Evolutionary conservation across 2,888 invertebrate genomes (phyloP).

Genomic region (Pollenia griseotomentosa): DNA sequence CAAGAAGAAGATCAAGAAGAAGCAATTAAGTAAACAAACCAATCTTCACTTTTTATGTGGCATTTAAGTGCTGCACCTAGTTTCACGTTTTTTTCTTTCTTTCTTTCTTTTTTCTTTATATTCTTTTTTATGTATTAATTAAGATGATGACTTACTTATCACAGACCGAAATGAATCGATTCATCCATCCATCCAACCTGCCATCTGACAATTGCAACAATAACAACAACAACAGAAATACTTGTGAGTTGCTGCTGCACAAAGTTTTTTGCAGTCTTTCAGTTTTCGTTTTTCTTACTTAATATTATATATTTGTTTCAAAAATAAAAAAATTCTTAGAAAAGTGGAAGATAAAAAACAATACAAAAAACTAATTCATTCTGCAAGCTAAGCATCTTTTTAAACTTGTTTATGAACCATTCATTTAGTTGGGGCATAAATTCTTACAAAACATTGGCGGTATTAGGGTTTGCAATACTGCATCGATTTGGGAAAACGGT

Average conservation of each 20-base stretch:
- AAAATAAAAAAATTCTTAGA: slow-evolving; percentile 37
- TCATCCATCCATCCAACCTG: slow-evolving; percentile 25
- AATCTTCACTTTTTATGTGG: slow-evolving; percentile 62
- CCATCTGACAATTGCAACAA: slow-evolving; percentile 27
- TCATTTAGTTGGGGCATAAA: slow-evolving; percentile 2
- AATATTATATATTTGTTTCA: not conserved
- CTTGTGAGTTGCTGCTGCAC: too few species aligned
- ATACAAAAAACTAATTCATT: not conserved
- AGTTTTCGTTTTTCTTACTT: too few species aligned
- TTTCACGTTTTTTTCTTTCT: slow-evolving; percentile 61
- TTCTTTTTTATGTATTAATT: slow-evolving; percentile 68
- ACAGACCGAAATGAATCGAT: slow-evolving; percentile 54
- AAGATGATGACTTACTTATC: slow-evolving; percentile 73
- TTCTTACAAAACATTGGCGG: too few species aligned
- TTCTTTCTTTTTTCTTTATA: slow-evolving; percentile 6
- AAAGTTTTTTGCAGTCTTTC: too few species aligned
- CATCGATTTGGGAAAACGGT: too few species aligned
- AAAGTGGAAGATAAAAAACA: not conserved
- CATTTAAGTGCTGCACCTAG: slow-evolving; percentile 56
- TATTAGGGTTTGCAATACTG: too few species aligned
- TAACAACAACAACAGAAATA: slow-evolving; percentile 2
- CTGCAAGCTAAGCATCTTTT: slow-evolving; percentile 17
- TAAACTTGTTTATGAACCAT: slow-evolving; percentile 28
- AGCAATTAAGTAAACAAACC: slow-evolving; percentile 60
- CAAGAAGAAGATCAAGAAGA: slow-evolving; percentile 43